Conservation (phyloP, 30 jellyfish, hydroid and myxozoan species). For the Aurelia sp. region DNA sequence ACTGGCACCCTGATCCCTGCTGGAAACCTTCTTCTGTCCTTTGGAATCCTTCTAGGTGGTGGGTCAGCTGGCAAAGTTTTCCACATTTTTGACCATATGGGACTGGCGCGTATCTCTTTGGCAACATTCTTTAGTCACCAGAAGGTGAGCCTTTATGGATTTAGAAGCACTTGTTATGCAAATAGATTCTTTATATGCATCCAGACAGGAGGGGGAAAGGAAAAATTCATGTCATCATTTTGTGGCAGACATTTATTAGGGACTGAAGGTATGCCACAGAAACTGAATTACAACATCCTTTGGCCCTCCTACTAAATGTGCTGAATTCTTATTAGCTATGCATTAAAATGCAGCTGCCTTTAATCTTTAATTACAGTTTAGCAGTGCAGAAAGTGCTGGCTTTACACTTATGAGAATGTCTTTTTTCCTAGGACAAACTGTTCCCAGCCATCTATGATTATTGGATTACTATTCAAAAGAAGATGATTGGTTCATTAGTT, state of each 20-base stretch:
- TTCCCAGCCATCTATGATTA: conserved; percentile 2
- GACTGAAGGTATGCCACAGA: no score
- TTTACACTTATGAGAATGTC: no score
- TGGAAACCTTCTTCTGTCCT: conserved; percentile 26
- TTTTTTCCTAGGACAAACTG: background rate
- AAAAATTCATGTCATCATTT: no score
- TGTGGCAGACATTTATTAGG: no score
- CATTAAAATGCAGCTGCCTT: no score
- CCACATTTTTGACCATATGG: background rate
- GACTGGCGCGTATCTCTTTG: conserved; percentile 2
- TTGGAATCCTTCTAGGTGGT: conserved; percentile 30
- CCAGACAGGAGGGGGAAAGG: no score
- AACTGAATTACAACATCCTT: no score
- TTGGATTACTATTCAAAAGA: background rate
- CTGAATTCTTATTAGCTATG: no score
- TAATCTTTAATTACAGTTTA: no score
- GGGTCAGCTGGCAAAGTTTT: conserved; percentile 1
- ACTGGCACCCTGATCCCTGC: conserved; percentile 25
- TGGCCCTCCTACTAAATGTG: no score
- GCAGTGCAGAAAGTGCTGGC: no score
- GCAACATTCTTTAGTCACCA: conserved; percentile 6
- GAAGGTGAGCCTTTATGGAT: background rate
- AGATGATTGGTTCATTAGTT: background rate
- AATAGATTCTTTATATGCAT: no score
- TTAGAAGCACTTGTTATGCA: background rate